These are phyloP conservation scores for Drosophila oshimai DNA, from an alignment of 1,140 invertebrate species.

Conservation along the genomic window DNA sequence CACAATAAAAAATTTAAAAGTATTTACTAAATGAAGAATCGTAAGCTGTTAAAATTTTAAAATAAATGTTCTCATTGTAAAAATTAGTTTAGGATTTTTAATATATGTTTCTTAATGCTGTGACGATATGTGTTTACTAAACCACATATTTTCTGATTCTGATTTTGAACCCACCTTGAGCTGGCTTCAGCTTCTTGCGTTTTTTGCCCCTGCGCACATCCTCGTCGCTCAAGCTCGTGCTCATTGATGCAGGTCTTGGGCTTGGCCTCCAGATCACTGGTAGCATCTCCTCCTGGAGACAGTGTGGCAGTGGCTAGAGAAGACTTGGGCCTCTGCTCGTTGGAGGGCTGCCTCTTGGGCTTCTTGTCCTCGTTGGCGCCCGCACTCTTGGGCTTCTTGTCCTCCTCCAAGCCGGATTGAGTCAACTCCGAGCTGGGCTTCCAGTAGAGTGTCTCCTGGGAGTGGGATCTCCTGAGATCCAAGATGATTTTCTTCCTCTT, in stretches of 20 bases:
- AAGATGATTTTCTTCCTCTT: slow-evolving; percentile 81
- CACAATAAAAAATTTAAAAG: too few species aligned
- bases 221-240: slow-evolving; percentile 61
- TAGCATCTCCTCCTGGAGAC: slow-evolving; percentile 21
- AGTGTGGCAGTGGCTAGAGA: slow-evolving; percentile 58
- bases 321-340: slow-evolving; percentile 71
- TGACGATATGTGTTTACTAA: too few species aligned
- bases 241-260: slow-evolving; percentile 75
- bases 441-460: slow-evolving; percentile 81
- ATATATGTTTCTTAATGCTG: too few species aligned
- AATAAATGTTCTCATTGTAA: too few species aligned
- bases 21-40: too few species aligned
- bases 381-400: slow-evolving; percentile 70
- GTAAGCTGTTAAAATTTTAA: too few species aligned
- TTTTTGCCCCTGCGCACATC: slow-evolving; percentile 75
- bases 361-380: slow-evolving; percentile 73
- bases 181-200: slow-evolving; percentile 70
- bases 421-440: slow-evolving; percentile 81
- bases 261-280: slow-evolving; percentile 37
- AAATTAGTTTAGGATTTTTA: too few species aligned
- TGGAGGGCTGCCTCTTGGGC: slow-evolving; percentile 49
- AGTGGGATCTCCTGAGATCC: slow-evolving; percentile 73
- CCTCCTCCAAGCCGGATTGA: slow-evolving; percentile 60
- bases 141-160: too few species aligned
- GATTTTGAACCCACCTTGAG: slow-evolving; percentile 60